Percentiles rank a stretch among this genome's conserved stretches.
These are phyloP conservation scores for Chloromyia formosa DNA, from an alignment of 2,888 invertebrate species.

Conservation along the genomic window DNA sequence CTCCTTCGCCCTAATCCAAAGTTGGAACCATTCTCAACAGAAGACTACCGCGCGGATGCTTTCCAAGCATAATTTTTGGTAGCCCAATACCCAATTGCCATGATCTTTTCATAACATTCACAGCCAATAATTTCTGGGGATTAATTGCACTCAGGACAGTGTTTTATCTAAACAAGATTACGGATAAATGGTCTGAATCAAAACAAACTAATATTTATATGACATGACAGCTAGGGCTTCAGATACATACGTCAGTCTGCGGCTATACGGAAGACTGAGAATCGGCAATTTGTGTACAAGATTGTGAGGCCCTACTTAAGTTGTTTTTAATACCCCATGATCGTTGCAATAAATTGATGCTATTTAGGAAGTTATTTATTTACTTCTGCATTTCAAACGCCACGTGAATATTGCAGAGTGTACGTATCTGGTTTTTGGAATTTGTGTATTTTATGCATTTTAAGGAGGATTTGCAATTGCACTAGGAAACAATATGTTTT, in stretches of 20 bases:
- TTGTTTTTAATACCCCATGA: constrained; percentile 8
- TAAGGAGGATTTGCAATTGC: too few relatives aligned
- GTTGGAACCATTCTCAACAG: too few relatives aligned
- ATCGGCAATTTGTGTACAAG: too few relatives aligned
- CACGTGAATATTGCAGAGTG: too few relatives aligned
- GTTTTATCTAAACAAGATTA: constrained; percentile 34
- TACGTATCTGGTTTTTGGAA: too few relatives aligned
- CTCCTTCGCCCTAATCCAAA: too few relatives aligned
- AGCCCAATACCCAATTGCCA: too few relatives aligned
- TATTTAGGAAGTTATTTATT: background rate
- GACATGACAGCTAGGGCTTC: background rate
- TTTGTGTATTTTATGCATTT: too few relatives aligned
- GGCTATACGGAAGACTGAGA: background rate
- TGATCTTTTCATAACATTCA: background rate
- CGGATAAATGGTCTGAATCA: constrained; percentile 26
- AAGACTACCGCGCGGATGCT: too few relatives aligned
- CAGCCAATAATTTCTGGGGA: constrained; percentile 20
- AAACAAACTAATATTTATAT: constrained; percentile 32
- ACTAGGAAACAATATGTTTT: too few relatives aligned
- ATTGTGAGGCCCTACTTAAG: background rate
- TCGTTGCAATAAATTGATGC: background rate
- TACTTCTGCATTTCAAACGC: too few relatives aligned
- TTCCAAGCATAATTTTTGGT: too few relatives aligned
- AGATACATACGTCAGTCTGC: background rate
- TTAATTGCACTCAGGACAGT: constrained; percentile 33